Base-by-base conservation (phyloP, 2,113 vertebrate genomes). In the Phylloscopus trochilus region DNA sequence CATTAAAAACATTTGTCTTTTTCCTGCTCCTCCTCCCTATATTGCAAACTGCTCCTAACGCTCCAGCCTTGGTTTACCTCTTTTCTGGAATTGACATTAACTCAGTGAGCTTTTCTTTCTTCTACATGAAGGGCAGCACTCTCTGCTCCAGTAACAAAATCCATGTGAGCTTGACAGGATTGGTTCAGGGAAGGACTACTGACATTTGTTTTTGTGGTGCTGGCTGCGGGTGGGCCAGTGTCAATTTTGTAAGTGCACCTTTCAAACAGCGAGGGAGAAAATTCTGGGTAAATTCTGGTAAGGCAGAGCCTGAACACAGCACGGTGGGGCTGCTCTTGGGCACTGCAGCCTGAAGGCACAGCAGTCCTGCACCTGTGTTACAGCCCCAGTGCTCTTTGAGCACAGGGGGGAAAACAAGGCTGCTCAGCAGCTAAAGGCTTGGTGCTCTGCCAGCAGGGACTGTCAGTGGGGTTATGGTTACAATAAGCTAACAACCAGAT, bases 321-420 rank as follows among this genome's bases (percentile, higher is more conserved):
- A 17, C 8, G 2, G 30, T 44, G 47, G 28, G 30, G 43, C 56
- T 55, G 37, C 72, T 53, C 19, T 6, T 5, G 26, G 78, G 66
- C 76, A 10, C 24, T 82, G 56, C 43, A 37, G n/a, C 12, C 47
- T 37, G 47, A n/a, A 6, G 0, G 1, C 14, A 15, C 55, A 56
- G 53, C 33, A 10, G 9, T 19, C 0, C 0, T 10, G 31, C 47
- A 16, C 13, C 3, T 18, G 23, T 1, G 3, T 30, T 52, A 51
- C 16, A 46, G 59, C 30, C 58, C 73, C 14, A 18, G 28, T 2
- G 35, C 67, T 24, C 76, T 41, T 26, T 19, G 59, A 41, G n/a
- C 43, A 51, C 8, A 39, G 22, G 46, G 46, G 15, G 5, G 2
- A 39, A n/a, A 55, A 27, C 35, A 37, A 62, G 23, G 24, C 55